These are phyloP conservation scores for Mamestra configurata DNA, from an alignment of 1,140 invertebrate species.

Conservation along the genomic window DNA sequence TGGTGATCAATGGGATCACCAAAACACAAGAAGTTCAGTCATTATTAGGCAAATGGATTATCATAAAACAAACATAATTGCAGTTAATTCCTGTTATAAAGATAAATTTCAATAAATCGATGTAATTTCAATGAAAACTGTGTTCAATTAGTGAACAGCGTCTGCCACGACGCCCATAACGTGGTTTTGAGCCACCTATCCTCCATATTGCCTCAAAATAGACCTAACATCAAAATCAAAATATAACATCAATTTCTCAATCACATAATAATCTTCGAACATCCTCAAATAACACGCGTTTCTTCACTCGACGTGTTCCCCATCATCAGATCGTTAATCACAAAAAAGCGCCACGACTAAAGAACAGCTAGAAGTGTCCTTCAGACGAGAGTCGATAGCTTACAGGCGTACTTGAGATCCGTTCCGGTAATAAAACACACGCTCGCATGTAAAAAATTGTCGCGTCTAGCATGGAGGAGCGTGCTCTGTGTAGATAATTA, in stretches of 20 bases:
- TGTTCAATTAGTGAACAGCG: too few relatives aligned
- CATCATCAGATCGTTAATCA: slow-evolving; percentile 32
- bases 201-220: too few relatives aligned
- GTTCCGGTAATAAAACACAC: slow-evolving; percentile 59
- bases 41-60: too few relatives aligned
- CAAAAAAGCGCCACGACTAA: slow-evolving; percentile 44
- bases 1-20: too few relatives aligned
- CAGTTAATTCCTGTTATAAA: too few relatives aligned
- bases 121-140: too few relatives aligned
- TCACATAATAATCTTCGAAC: background rate
- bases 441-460: slow-evolving; percentile 49
- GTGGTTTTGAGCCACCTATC: too few relatives aligned
- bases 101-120: too few relatives aligned
- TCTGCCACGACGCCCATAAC: too few relatives aligned
- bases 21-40: too few relatives aligned
- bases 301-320: background rate
- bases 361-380: slow-evolving; percentile 54
- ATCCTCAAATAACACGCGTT: background rate
- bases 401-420: slow-evolving; percentile 54
- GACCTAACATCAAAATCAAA: background rate
- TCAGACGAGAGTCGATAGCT: slow-evolving; percentile 48
- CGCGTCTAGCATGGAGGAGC: slow-evolving; percentile 20
- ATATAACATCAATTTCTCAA: background rate
- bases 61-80: too few relatives aligned
- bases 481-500: slow-evolving; percentile 16